Evolutionary conservation across 2,797 vertebrate genomes (phyloP), one percentile per base, ranked within the genome.

Genomic region (Benthosema pterotum): DNA sequence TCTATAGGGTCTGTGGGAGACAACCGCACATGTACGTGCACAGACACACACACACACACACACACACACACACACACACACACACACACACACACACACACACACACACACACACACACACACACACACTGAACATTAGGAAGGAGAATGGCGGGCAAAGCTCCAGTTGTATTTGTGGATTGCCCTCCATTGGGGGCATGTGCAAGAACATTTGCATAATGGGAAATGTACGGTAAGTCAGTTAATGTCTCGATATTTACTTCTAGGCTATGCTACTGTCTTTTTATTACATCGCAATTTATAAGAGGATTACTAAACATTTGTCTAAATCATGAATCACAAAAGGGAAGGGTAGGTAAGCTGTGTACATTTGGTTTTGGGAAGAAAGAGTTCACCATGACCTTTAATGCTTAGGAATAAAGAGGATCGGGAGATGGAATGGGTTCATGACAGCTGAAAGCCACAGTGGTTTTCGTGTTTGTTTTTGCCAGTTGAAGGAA

Each of bases 1-100:
- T 98, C 96, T 19, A 83, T 90, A 0, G 98, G 97, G 67, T 99
- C 98, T 99, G 75, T n/a, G 1, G 58, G 59, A 63, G 63, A 8
- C n/a, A 17, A 5, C 12, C 4, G 28, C 25, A 7, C 51, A 25
- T 14, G 1, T 58, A 1, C 55, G 25, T 19, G 5, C 42, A 3
- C 14, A n/a, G 2, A 2, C 60, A 1, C 55, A 46, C 43, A 11
- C 42, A 3, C 14, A n/a, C 7, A 2, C 60, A 1, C 55, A 46
- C 43, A 11, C 42, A 3, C 14, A n/a, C 7, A 63, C 5, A 16
- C 0, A 13, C 16, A 17, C 9, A 28, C 19, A 13, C 50, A 12
- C 50, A 22, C 50, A 1, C 11, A 32, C 52, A 38, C 52, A 53
- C 52, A 38, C 14, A 32, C 22, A 15, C 25, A 54, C 52, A 15